phyloP scores from a whole-genome alignment of 1,140 invertebrate genomes.

The Papilio polytes region DNA sequence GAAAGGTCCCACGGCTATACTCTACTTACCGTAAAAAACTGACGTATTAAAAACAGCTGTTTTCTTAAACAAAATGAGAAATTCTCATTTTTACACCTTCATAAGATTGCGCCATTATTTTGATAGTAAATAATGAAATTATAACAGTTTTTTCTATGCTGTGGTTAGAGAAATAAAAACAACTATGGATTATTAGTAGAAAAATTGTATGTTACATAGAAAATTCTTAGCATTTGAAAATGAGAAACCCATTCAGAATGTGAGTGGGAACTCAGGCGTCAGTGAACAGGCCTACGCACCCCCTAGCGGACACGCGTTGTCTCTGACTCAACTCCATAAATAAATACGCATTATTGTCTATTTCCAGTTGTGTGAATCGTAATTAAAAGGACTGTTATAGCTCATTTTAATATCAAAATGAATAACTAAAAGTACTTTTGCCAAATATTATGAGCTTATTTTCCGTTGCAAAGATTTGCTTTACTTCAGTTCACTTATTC shows the following conservation, averaged over 20 bases:
- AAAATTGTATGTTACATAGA: not conserved
- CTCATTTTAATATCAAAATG: not conserved
- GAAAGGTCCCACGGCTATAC: not conserved
- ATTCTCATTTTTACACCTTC: too few species aligned
- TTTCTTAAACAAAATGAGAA: not conserved
- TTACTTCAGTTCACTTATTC: too few species aligned
- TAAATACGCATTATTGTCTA: slow-evolving; percentile 43
- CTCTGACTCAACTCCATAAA: slow-evolving; percentile 56
- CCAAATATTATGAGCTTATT: too few species aligned
- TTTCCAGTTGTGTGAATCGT: slow-evolving; percentile 30
- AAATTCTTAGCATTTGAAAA: slow-evolving; percentile 14
- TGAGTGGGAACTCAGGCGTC: slow-evolving; percentile 41
- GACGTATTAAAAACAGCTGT: not conserved
- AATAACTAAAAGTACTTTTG: not conserved
- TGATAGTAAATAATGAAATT: too few species aligned
- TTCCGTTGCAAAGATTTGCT: too few species aligned
- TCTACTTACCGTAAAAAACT: not conserved
- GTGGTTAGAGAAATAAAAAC: not conserved
- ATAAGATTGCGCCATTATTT: too few species aligned
- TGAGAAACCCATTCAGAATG: slow-evolving; percentile 3
- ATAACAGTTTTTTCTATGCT: not conserved
- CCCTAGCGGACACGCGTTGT: slow-evolving; percentile 41
- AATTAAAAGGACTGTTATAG: not conserved
- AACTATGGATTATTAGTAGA: not conserved
- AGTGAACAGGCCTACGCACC: slow-evolving; percentile 54